A percentile compares a stretch with the other conserved stretches of the same genome.
Evolutionary conservation across 2,113 vertebrate species (phyloP).

Genomic region (Chamaea fasciata): DNA sequence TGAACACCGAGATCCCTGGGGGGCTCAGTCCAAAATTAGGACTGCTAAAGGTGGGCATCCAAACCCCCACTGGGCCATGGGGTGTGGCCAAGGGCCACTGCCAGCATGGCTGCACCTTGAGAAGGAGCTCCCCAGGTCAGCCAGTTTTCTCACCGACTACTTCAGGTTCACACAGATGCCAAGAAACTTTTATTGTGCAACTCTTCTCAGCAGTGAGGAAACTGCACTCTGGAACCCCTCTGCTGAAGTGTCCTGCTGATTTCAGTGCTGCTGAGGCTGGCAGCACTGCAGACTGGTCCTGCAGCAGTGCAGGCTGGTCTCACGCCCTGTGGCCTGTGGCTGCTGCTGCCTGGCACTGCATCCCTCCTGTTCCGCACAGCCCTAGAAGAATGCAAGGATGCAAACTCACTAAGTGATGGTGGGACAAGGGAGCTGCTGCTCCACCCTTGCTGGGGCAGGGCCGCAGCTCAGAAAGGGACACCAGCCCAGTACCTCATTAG

Average conservation of each 20-base stretch:
- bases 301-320: not conserved
- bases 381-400: rapidly evolving
- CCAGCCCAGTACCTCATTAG: not conserved
- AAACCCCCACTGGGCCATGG: not conserved
- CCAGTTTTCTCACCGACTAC: not conserved
- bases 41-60: not conserved
- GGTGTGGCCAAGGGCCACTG: too few species aligned
- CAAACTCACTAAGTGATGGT: rapidly evolving
- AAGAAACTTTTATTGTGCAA: not conserved
- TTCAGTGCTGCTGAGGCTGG: not conserved
- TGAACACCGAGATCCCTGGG: rapidly evolving
- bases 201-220: not conserved
- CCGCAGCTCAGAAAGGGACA: not conserved
- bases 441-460: not conserved
- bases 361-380: rapidly evolving
- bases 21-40: not conserved
- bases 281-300: not conserved
- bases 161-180: not conserved
- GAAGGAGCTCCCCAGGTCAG: not conserved
- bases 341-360: rapidly evolving
- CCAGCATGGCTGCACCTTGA: rapidly evolving
- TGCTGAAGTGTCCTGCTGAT: not conserved
- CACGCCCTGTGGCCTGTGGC: rapidly evolving
- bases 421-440: not conserved
- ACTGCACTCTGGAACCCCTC: not conserved